Conservation (phyloP, 53 echinoderm and acorn worm species). For the Paracentrotus lividus region DNA sequence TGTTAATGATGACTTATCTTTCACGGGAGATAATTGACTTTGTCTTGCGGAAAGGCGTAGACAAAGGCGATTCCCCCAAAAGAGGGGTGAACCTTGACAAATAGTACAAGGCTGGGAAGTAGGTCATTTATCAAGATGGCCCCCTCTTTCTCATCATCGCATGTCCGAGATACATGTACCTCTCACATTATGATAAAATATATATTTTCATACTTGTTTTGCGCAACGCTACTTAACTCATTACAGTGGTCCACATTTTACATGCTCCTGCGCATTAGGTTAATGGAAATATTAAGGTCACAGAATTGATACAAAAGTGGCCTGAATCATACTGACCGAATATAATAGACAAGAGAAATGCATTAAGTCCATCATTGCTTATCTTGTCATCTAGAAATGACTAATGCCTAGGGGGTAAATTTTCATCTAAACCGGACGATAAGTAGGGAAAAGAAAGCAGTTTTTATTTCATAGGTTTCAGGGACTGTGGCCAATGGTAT, state of each 20-base stretch:
- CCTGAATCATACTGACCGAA: constrained; percentile 22
- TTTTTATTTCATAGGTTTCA: background rate
- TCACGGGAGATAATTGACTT: constrained; percentile 61
- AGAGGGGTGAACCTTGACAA: constrained; percentile 50
- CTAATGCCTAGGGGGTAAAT: constrained; percentile 12
- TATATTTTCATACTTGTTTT: constrained; percentile 31
- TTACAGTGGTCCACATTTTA: background rate
- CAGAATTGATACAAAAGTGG: background rate
- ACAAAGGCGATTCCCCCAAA: constrained; percentile 58
- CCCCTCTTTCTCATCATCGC: background rate
- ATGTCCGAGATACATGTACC: constrained; percentile 17
- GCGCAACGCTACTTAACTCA: constrained; percentile 23
- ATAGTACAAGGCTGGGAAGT: constrained; percentile 49
- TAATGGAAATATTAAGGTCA: constrained; percentile 57
- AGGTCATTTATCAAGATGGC: constrained; percentile 21
- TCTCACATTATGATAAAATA: constrained; percentile 6
- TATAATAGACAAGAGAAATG: constrained; percentile 21
- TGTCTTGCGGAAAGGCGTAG: constrained; percentile 54
- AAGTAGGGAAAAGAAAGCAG: background rate
- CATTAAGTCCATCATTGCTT: constrained; percentile 24
- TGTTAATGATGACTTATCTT: constrained; percentile 54
- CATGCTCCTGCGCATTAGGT: background rate
- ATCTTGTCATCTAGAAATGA: constrained; percentile 23
- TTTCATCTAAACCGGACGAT: constrained; percentile 3
- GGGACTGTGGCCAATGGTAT: background rate